Conservation (phyloP, 2,113 vertebrate species). For the Nothoprocta pentlandii region DNA sequence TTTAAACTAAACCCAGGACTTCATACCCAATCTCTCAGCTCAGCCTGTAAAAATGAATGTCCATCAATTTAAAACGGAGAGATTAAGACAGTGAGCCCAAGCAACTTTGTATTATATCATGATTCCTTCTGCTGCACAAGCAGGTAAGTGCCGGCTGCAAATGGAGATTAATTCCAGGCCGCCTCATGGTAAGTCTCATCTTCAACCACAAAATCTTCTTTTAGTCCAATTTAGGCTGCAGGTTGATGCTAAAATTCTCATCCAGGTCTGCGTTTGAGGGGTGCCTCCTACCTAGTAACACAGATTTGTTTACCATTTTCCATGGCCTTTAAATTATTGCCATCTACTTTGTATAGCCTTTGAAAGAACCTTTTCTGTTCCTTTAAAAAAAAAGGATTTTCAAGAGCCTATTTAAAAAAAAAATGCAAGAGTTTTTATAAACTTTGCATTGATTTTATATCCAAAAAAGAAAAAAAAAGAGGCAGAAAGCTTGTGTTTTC, state of each 20-base stretch:
- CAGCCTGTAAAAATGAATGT: neutral
- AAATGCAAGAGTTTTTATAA: neutral
- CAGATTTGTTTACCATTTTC: neutral
- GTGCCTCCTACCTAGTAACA: neutral
- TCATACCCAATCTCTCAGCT: neutral
- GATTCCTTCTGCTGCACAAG: neutral
- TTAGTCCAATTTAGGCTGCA: fast-evolving
- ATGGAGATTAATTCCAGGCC: neutral
- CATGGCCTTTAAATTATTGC: neutral
- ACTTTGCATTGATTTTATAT: neutral
- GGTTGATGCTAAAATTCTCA: neutral
- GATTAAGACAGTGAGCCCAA: fast-evolving
- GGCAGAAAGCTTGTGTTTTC: neutral
- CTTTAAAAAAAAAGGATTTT: neutral
- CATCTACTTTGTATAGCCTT: neutral
- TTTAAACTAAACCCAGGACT: neutral
- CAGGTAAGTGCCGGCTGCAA: neutral
- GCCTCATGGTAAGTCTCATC: neutral
- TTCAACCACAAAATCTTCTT: neutral
- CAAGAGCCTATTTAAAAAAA: neutral
- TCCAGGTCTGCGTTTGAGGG: neutral
- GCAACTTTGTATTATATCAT: neutral
- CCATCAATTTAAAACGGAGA: neutral
- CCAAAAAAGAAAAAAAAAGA: neutral
- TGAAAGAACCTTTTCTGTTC: neutral